A percentile compares a stretch with the other conserved stretches of the same genome.
phyloP scores from a whole-genome alignment of 1,140 invertebrate genomes.

The Nylanderia fulva region DNA sequence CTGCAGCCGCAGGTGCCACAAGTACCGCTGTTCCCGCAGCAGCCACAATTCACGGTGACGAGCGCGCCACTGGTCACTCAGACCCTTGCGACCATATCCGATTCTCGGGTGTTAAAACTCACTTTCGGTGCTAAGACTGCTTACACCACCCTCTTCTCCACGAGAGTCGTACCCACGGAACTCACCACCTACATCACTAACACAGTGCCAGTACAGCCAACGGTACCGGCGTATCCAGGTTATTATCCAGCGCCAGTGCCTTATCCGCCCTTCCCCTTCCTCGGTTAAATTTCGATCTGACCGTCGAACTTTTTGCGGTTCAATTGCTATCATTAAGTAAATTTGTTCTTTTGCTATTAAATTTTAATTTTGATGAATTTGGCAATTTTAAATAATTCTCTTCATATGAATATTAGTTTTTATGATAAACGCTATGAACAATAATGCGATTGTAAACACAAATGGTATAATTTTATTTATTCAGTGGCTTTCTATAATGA shows the following conservation, averaged over 20 bases:
- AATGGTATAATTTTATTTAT: not conserved
- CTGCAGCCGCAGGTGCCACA: slow-evolving; percentile 85
- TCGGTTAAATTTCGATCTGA: slow-evolving; percentile 86
- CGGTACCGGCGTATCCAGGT: slow-evolving; percentile 89
- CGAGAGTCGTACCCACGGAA: slow-evolving; percentile 93
- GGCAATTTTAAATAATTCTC: not conserved
- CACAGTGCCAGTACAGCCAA: slow-evolving; percentile 90
- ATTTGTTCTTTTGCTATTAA: not conserved
- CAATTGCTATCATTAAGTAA: slow-evolving; percentile 11
- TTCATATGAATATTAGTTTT: not conserved
- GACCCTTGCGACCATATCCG: slow-evolving; percentile 92
- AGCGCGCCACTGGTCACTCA: slow-evolving; percentile 93
- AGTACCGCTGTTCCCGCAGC: slow-evolving; percentile 86
- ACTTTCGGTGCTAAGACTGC: slow-evolving; percentile 96
- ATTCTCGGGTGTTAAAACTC: slow-evolving; percentile 93
- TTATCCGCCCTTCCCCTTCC: slow-evolving; percentile 90
- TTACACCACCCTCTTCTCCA: slow-evolving; percentile 94
- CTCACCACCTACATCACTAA: slow-evolving; percentile 93
- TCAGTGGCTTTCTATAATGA: not conserved
- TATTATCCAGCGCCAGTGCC: slow-evolving; percentile 91
- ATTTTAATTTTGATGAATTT: not conserved
- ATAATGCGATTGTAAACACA: not conserved
- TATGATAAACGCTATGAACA: not conserved
- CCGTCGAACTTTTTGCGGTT: slow-evolving; percentile 2
- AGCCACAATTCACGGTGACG: slow-evolving; percentile 91